Percentiles rank a stretch among this genome's conserved stretches.
phyloP scores from a whole-genome alignment of 23 tunicate species.

The Trididemnum clinides region DNA sequence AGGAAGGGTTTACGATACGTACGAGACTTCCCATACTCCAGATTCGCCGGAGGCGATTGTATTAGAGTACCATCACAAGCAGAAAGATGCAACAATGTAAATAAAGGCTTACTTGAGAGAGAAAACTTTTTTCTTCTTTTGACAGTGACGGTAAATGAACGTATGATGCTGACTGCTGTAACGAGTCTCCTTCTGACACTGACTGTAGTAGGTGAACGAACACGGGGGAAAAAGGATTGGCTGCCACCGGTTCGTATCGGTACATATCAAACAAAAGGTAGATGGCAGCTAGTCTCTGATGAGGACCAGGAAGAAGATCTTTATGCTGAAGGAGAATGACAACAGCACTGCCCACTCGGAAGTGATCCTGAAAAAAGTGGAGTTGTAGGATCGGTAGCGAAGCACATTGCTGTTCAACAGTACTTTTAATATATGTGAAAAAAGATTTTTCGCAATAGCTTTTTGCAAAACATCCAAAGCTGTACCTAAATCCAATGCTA shows the following conservation, averaged over 20 bases:
- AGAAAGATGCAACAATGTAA: too few species aligned
- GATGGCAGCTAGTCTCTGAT: slow-evolving; percentile 85
- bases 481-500: too few species aligned
- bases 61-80: too few species aligned
- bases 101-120: slow-evolving; percentile 50
- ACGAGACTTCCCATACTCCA: too few species aligned
- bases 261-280: slow-evolving; percentile 90
- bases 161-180: slow-evolving; percentile 15
- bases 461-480: too few species aligned
- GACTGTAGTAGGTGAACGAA: slow-evolving; percentile 79
- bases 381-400: neutral
- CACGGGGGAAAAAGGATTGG: slow-evolving; percentile 90
- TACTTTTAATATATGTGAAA: too few species aligned
- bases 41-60: too few species aligned
- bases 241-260: slow-evolving; percentile 64
- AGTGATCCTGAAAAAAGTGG: slow-evolving; percentile 65
- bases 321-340: slow-evolving; percentile 79
- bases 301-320: slow-evolving; percentile 78
- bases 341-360: slow-evolving; percentile 75
- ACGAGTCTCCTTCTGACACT: slow-evolving; percentile 1
- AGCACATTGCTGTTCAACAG: too few species aligned
- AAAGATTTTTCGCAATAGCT: too few species aligned
- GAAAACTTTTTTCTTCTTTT: slow-evolving; percentile 64
- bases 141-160: slow-evolving; percentile 70
- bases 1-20: too few species aligned